These are phyloP conservation scores for Adelognathus sp. DNA, from an alignment of 2,888 invertebrate species.

Conservation along the genomic window DNA sequence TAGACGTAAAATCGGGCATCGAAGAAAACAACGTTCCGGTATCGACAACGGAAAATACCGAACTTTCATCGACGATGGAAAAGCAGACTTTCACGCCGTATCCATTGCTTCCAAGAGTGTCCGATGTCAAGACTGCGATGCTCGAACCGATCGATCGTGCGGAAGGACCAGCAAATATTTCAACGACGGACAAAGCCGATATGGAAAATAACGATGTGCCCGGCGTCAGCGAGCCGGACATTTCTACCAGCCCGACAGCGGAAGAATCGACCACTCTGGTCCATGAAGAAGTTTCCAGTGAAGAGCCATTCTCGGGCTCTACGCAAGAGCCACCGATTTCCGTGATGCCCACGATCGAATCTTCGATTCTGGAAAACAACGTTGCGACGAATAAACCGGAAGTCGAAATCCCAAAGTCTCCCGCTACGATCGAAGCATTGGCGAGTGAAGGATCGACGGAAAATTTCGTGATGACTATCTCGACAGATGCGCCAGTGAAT, in stretches of 20 bases:
- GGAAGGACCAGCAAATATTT: neutral
- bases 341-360: slow-evolving; percentile 4
- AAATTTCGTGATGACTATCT: slow-evolving; percentile 24
- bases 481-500: neutral
- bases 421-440: neutral
- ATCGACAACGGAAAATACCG: slow-evolving; percentile 33
- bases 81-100: slow-evolving; percentile 62
- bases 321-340: neutral
- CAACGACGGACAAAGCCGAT: neutral
- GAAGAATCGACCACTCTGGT: neutral
- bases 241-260: neutral
- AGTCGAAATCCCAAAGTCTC: neutral
- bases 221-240: neutral
- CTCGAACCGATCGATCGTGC: neutral
- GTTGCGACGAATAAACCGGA: slow-evolving; percentile 4
- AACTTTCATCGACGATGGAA: slow-evolving; percentile 32
- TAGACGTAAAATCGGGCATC: neutral
- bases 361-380: slow-evolving; percentile 12
- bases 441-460: slow-evolving; percentile 23
- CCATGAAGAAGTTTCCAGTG: neutral
- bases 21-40: slow-evolving; percentile 5
- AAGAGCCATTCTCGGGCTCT: neutral
- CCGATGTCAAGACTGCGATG: slow-evolving; percentile 8
- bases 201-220: slow-evolving; percentile 50
- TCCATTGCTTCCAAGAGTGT: slow-evolving; percentile 55